A percentile compares a stretch with the other conserved stretches of the same genome.
phyloP scores from a whole-genome alignment of 2,888 invertebrate species.

The Cepaea hortensis region DNA sequence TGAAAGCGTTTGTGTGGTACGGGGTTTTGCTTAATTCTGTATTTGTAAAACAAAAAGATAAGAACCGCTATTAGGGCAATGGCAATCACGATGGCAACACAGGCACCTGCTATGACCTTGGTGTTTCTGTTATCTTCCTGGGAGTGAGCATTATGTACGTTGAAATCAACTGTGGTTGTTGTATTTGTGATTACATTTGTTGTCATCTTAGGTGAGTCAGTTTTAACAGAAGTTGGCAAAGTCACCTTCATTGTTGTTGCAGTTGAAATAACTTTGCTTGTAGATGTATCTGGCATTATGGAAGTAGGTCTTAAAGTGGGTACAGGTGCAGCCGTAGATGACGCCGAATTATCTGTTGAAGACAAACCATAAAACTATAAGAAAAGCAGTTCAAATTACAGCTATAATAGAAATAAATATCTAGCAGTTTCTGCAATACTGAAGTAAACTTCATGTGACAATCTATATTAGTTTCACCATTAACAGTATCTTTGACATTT shows the following conservation, averaged over 20 bases:
- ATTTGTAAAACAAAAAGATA: constrained; percentile 54
- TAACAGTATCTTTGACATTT: too few relatives aligned
- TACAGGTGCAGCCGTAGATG: constrained; percentile 27
- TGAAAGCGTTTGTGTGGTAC: constrained; percentile 64
- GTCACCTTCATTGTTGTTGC: not conserved
- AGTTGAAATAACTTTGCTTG: constrained; percentile 30
- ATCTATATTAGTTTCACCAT: too few relatives aligned
- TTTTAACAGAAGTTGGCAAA: not conserved
- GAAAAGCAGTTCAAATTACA: too few relatives aligned
- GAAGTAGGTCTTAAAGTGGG: not conserved
- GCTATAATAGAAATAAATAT: too few relatives aligned
- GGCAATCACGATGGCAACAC: constrained; percentile 27
- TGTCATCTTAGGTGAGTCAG: not conserved
- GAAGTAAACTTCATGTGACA: too few relatives aligned
- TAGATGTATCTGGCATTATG: constrained; percentile 28
- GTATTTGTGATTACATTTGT: constrained; percentile 3
- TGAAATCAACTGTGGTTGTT: constrained; percentile 9
- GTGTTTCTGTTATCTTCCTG: constrained; percentile 35
- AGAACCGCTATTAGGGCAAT: constrained; percentile 51
- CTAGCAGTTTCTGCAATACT: too few relatives aligned
- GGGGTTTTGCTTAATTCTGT: constrained; percentile 53
- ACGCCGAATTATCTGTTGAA: not conserved
- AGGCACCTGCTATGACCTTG: constrained; percentile 31
- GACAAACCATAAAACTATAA: not conserved
- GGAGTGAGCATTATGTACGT: constrained; percentile 26